A percentile compares a stretch with the other conserved stretches of the same genome.
phyloP scores from a whole-genome alignment of 92 coral and sea anemone genomes.

The Bergia sp. region DNA sequence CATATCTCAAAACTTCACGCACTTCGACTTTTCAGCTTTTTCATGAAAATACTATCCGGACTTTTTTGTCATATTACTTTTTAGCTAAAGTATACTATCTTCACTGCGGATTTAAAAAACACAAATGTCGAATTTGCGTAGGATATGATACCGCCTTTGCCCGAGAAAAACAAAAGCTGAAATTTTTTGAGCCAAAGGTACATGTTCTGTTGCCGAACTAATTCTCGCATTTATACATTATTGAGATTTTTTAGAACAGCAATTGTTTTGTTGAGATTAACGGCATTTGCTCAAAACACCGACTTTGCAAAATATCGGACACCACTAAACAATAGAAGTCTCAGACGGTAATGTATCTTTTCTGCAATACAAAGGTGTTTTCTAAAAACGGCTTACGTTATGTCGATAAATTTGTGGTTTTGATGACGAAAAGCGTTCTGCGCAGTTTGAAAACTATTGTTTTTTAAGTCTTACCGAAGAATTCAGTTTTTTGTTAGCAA shows the following conservation, averaged over 20 bases:
- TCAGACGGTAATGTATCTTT: neutral
- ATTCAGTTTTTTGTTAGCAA: neutral
- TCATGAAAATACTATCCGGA: neutral
- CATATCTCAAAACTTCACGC: neutral
- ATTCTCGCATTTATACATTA: neutral
- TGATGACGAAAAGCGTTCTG: neutral
- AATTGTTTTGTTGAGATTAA: neutral
- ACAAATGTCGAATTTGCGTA: neutral
- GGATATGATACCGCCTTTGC: too few relatives aligned
- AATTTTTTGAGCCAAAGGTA: too few relatives aligned
- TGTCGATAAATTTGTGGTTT: neutral
- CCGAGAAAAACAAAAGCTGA: neutral
- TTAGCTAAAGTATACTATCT: neutral
- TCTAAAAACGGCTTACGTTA: neutral
- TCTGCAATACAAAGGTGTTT: neutral
- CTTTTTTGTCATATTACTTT: neutral
- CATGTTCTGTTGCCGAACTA: neutral
- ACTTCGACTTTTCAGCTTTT: neutral
- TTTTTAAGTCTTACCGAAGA: neutral
- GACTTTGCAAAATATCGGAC: neutral
- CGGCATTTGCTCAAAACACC: slow-evolving; percentile 3
- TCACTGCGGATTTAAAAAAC: neutral
- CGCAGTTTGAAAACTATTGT: neutral
- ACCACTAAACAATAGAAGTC: neutral
- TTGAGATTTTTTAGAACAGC: neutral